Evolutionary conservation across 2,888 invertebrate genomes (phyloP), one percentile per base, ranked within the genome.

Genomic region (Mythimna loreyi): DNA sequence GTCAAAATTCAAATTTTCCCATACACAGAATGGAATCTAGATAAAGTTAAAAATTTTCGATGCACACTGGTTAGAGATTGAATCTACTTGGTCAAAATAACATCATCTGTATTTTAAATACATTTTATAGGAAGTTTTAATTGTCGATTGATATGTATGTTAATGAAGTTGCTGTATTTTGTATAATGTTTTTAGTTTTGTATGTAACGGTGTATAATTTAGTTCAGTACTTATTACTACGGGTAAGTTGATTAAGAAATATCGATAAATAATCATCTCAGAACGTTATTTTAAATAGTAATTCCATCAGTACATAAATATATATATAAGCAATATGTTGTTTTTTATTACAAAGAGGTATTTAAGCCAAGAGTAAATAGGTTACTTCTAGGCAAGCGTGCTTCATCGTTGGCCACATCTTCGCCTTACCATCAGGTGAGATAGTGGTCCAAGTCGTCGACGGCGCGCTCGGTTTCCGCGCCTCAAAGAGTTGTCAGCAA

Each of bases 71-170:
- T 67, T 1, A 0, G n/a, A 62, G 80, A 78, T 78, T 49, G 30
- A 25, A 80, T 84, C 71, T 33, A 7, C 7, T 2, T 71, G 47
- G 33, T 63, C 52, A 63, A 75, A 76, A 78, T 75, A 56, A 67
- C 49, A 56, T 72, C 60, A 67, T 73, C n/a, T 52, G 36, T 19
- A 82, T 75, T 79, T 72, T 72, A 79, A 82, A 76, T 45, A 67
- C 53, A 69, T 81, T 74, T 69, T 8, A 47, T 67, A 55, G 28
- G 69, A 45, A 74, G 67, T 81, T 84, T 76, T 79, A 84, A 75
- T 71, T 74, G 73, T 67, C 53, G 72, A 72, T 74, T 77, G 70
- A 82, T 70, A 73, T 33, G 49, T 76, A 76, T 82, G 79, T 59
- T 66, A 81, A 82, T 84, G 28, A 60, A 63, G 64, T 78, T 64